These are phyloP conservation scores for Enteromius afrohamiltoni DNA, from an alignment of 2,797 vertebrate species.

Conservation along the genomic window DNA sequence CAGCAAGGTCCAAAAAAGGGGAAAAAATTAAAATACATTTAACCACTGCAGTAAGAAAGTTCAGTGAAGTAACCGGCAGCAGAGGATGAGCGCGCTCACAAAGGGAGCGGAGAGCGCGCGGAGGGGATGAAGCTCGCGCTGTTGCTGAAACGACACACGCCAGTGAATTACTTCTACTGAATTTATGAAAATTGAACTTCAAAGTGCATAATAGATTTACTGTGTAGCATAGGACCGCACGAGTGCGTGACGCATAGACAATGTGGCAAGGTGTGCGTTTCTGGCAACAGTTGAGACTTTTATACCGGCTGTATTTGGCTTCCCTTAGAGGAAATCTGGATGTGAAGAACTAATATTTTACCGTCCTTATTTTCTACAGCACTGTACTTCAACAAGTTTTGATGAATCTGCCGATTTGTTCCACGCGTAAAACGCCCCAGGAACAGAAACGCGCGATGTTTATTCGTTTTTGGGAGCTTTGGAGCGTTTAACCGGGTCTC, in stretches of 20 bases:
- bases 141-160: not conserved
- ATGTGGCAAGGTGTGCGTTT: not conserved
- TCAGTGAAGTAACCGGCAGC: not conserved
- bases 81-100: slow-evolving; percentile 15
- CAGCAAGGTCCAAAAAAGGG: no score
- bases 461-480: not conserved
- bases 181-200: slow-evolving; percentile 6
- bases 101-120: slow-evolving; percentile 12
- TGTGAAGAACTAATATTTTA: not conserved
- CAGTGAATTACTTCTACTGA: not conserved
- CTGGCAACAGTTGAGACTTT: slow-evolving; percentile 38
- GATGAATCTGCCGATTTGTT: not conserved
- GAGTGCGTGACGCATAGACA: not conserved
- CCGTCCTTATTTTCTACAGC: not conserved
- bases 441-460: not conserved
- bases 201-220: slow-evolving; percentile 4
- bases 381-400: not conserved
- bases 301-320: not conserved
- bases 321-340: slow-evolving; percentile 1
- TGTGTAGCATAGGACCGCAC: not conserved
- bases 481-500: not conserved
- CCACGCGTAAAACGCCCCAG: not conserved
- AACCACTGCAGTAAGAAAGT: slow-evolving; percentile 13
- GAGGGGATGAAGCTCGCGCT: not conserved
- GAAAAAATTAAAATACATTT: not conserved